A percentile compares a stretch with the other conserved stretches of the same genome.
phyloP scores from a whole-genome alignment of 2,113 vertebrate genomes.

The Microtus oregoni region DNA sequence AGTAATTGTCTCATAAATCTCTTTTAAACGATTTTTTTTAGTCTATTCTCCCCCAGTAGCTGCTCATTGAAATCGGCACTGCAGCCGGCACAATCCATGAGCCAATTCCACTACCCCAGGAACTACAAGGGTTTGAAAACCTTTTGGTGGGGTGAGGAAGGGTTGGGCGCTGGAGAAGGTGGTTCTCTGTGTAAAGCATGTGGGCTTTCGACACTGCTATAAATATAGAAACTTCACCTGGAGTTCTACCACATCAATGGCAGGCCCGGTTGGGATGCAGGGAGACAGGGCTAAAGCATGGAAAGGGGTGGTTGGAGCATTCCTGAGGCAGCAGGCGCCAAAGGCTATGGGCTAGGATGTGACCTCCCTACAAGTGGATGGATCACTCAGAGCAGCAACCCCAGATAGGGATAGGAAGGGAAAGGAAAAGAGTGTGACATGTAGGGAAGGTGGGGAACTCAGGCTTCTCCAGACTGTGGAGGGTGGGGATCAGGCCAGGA shows the following conservation, averaged over 20 bases:
- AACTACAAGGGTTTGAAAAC: slow-evolving; percentile 81
- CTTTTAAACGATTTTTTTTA: slow-evolving; percentile 80
- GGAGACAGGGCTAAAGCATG: slow-evolving; percentile 54
- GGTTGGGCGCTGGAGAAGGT: slow-evolving; percentile 47
- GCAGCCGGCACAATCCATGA: slow-evolving; percentile 94
- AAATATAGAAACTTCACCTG: slow-evolving; percentile 83
- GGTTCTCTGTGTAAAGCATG: slow-evolving; percentile 74
- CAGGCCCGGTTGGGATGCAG: slow-evolving; percentile 14
- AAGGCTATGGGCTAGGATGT: slow-evolving; percentile 79
- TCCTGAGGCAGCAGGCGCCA: slow-evolving; percentile 82
- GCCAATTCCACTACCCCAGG: slow-evolving; percentile 87
- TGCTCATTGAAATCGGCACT: slow-evolving; percentile 94
- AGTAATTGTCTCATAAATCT: slow-evolving; percentile 88
- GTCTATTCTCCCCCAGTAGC: slow-evolving; percentile 80
- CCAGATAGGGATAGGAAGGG: slow-evolving; percentile 36
- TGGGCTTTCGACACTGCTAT: slow-evolving; percentile 80
- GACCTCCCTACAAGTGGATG: slow-evolving; percentile 77
- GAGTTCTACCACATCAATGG: slow-evolving; percentile 75
- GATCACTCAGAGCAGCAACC: slow-evolving; percentile 70
- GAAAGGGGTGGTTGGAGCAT: slow-evolving; percentile 80
- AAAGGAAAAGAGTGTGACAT: background rate
- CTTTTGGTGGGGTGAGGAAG: slow-evolving; percentile 72
- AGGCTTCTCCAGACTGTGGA: slow-evolving; percentile 45
- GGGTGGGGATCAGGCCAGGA: slow-evolving; percentile 41
- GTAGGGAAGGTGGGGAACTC: slow-evolving; percentile 28